phyloP scores from a whole-genome alignment of 1,140 invertebrate species.

The Bombus huntii region DNA sequence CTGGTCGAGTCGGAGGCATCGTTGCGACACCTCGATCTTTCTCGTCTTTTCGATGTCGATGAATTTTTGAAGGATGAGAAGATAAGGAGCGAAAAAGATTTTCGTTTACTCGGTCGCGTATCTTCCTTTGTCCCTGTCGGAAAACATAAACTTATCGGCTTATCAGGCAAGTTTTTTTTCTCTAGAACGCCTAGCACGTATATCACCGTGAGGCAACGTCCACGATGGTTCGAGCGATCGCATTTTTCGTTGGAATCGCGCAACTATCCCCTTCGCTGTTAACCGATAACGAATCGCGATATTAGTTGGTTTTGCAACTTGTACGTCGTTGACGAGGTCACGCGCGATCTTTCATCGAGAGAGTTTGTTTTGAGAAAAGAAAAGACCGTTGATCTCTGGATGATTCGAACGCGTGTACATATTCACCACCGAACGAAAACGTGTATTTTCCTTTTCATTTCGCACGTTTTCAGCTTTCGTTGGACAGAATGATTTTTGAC shows the following conservation, averaged over 20 bases:
- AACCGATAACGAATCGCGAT: constrained; percentile 19
- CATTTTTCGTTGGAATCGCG: not conserved
- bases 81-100: not conserved
- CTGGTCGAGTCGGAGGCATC: no score
- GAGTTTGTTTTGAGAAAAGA: not conserved
- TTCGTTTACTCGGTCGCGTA: not conserved
- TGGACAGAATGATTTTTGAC: no score
- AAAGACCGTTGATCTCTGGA: not conserved
- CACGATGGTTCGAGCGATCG: not conserved
- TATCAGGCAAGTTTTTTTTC: not conserved
- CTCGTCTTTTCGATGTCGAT: not conserved
- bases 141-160: not conserved
- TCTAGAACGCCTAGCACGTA: not conserved
- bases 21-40: not conserved
- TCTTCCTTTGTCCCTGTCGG: constrained; percentile 7
- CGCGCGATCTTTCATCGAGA: not conserved
- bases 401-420: rapidly evolving
- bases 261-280: not conserved
- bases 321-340: not conserved
- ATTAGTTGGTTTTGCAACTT: not conserved
- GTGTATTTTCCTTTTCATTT: no score
- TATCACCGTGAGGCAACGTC: not conserved
- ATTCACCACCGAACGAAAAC: no score
- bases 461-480: no score
- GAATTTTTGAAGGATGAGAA: not conserved